A percentile compares a stretch with the other conserved stretches of the same genome.
phyloP scores from a whole-genome alignment of 2,888 invertebrate genomes.

The Arge pagana region DNA sequence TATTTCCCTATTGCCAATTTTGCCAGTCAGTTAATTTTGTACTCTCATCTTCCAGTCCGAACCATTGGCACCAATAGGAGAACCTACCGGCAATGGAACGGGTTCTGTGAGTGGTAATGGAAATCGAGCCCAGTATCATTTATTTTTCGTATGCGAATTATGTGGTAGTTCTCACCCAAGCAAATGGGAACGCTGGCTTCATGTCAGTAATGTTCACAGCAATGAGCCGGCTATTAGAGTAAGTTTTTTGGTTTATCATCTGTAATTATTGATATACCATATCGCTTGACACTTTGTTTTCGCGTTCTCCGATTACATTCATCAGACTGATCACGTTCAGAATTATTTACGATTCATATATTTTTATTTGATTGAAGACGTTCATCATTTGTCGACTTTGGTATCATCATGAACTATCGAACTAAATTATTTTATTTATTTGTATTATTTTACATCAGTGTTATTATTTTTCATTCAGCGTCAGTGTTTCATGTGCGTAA shows the following conservation, averaged over 20 bases:
- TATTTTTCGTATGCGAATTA: conserved; percentile 59
- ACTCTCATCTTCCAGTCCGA: conserved; percentile 39
- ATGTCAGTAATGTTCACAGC: conserved; percentile 56
- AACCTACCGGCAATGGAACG: conserved; percentile 33
- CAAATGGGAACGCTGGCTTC: conserved; percentile 61
- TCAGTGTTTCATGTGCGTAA: no score
- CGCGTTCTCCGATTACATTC: no score
- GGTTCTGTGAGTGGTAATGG: conserved; percentile 44
- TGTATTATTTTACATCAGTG: not conserved
- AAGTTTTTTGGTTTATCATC: conserved; percentile 25
- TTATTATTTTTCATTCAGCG: no score
- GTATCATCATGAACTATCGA: no score
- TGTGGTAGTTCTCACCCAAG: conserved; percentile 59
- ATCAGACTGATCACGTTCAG: no score
- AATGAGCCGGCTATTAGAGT: conserved; percentile 53
- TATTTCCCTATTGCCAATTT: no score
- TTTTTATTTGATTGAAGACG: no score
- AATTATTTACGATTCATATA: no score
- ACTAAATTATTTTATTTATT: conserved; percentile 2
- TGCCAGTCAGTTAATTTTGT: not conserved
- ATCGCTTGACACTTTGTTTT: not conserved
- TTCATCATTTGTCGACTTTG: no score
- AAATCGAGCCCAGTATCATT: conserved; percentile 53
- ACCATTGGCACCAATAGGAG: conserved; percentile 36
- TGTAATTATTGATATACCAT: conserved; percentile 2